Evolutionary conservation across 2,113 vertebrate genomes (phyloP), one percentile per base, ranked within the genome.

Genomic region (Pluvialis apricaria): DNA sequence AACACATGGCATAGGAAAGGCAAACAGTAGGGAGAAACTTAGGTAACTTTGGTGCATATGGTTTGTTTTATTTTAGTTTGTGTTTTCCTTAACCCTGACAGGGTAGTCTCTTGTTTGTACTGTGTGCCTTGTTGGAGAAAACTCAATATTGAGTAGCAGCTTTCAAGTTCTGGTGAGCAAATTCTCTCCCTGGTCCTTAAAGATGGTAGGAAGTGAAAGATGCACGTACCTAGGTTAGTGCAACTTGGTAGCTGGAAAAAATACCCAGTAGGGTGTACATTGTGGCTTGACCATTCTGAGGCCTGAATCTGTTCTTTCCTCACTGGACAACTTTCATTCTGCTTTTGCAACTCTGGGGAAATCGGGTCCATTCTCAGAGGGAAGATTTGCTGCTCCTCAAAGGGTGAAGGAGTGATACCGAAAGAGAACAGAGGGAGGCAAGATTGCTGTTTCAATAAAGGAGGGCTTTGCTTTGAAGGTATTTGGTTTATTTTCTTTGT

Each of bases 141-240:
- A 79, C 45, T 87, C 44, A 65, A 2, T 94, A 51, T 6, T 70
- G 62, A 85, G 21, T 79, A 44, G 34, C 57, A 82, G 42, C 36
- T 75, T 72, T 82, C 42, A 66, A 29, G 45, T 70, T 94, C 36
- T 40, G 42, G 4, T 92, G 83, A 90, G 51, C 22, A 88, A 34
- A 45, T 92, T 76, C 34, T 66, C 18, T 86, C 29, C 22, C 52
- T 80, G 36, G 15, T 45, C 38, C 78, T 92, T 72, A 72, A 80
- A 68, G 32, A 52, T 19, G 26, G 44, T 18, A 38, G 51, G 29
- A 65, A 75, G 34, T 26, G 3, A 28, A 52, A 57, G 36, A 31
- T 36, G 42, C 20, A 65, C 13, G 19, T 54, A 6, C 26, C 40
- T 44, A 20, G 0, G 0, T 11, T 60, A 36, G 17, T 65, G 44